A percentile compares a stretch with the other conserved stretches of the same genome.
Evolutionary conservation across 2,888 invertebrate species (phyloP).

Genomic region (Drosophila meridionalis): DNA sequence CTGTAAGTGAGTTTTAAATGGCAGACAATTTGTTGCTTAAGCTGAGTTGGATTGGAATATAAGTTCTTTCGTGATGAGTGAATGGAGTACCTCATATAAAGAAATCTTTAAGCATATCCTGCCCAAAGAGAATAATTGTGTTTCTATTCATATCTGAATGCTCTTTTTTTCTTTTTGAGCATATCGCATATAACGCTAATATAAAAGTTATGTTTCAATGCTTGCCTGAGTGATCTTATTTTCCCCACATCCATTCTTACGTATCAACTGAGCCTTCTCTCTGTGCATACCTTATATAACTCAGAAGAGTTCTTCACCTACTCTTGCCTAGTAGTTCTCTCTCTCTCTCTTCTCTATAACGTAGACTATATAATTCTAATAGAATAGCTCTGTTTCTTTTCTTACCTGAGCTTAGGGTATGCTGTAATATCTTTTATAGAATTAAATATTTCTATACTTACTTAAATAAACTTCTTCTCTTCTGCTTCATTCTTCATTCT

Average conservation of each 20-base stretch:
- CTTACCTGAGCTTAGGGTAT: background rate
- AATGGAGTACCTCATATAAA: background rate
- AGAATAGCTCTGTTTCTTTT: background rate
- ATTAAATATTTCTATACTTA: too few species aligned
- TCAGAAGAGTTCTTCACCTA: background rate
- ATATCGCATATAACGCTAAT: background rate
- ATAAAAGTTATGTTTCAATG: background rate
- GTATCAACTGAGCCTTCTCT: background rate
- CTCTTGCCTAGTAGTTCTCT: background rate
- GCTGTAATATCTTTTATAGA: too few species aligned
- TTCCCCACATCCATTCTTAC: too few species aligned
- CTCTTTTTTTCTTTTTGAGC: too few species aligned
- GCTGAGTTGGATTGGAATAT: background rate
- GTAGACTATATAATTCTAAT: too few species aligned
- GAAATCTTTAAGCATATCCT: too few species aligned
- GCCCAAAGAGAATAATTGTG: too few species aligned
- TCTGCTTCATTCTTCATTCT: too few species aligned
- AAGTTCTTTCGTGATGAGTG: background rate
- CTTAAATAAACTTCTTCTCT: too few species aligned
- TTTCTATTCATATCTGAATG: too few species aligned
- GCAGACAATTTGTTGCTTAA: background rate
- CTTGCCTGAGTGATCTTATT: too few species aligned
- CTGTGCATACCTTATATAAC: background rate
- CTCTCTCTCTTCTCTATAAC: too few species aligned
- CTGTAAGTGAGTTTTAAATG: background rate